Conservation (phyloP, 1,140 invertebrate species). For the Zaprionus camerounensis region DNA sequence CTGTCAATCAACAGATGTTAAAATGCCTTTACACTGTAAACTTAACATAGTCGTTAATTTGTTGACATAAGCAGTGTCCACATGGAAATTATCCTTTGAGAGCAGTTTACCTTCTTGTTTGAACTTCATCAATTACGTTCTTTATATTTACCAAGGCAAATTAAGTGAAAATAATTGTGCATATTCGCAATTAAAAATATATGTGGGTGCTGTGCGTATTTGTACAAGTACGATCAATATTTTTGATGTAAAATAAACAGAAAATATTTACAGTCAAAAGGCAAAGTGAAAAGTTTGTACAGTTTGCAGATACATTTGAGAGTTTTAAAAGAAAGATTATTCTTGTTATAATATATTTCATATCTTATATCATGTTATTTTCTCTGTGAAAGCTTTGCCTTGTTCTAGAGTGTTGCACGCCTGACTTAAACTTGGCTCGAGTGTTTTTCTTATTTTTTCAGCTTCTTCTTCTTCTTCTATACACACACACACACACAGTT, state of each 20-base stretch:
- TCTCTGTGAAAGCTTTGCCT: not conserved
- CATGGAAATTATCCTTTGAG: not conserved
- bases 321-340: no score
- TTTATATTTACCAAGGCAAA: not conserved
- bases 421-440: constrained; percentile 32
- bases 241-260: not conserved
- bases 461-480: constrained; percentile 11
- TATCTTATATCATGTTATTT: not conserved
- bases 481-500: constrained; percentile 53
- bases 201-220: not conserved
- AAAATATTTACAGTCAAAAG: not conserved
- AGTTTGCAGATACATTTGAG: no score
- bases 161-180: not conserved
- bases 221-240: not conserved
- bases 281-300: not conserved
- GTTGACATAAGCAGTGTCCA: not conserved
- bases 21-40: not conserved
- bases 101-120: not conserved
- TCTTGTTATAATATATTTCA: not conserved
- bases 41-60: not conserved
- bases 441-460: constrained; percentile 25
- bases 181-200: constrained; percentile 1
- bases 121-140: not conserved
- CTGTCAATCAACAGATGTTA: not conserved
- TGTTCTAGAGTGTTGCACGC: constrained; percentile 35